Conservation (phyloP, 2,888 invertebrate genomes). For the Limnephilus rhombicus region DNA sequence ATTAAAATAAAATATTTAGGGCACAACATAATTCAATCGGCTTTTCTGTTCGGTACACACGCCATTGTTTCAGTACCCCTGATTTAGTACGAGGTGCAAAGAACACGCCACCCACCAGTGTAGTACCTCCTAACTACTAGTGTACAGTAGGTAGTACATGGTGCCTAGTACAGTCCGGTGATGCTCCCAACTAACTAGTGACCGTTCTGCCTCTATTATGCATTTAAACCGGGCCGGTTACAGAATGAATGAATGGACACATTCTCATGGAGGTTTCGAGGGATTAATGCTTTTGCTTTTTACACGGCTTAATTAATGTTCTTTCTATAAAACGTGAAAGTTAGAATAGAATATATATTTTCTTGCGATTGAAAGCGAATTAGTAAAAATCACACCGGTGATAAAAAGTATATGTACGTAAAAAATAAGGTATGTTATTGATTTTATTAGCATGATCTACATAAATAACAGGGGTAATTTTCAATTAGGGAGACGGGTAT, state of each 20-base stretch:
- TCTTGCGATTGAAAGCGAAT: background rate
- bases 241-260: background rate
- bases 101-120: background rate
- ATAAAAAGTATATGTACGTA: too few species aligned
- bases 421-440: background rate
- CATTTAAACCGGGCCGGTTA: background rate
- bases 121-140: background rate
- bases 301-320: background rate
- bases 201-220: background rate
- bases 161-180: background rate
- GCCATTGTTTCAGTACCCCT: background rate
- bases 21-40: too few species aligned
- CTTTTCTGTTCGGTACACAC: background rate
- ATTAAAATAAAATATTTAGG: too few species aligned
- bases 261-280: background rate
- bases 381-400: background rate
- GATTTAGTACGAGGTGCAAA: background rate
- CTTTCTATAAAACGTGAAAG: background rate
- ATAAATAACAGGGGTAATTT: background rate
- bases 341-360: background rate
- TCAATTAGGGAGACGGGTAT: too few species aligned
- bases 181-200: background rate
- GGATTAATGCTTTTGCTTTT: background rate
- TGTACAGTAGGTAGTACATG: background rate
- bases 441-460: background rate